Evolutionary conservation across 2,888 invertebrate species (phyloP).

Genomic region (Drosophila falleni): DNA sequence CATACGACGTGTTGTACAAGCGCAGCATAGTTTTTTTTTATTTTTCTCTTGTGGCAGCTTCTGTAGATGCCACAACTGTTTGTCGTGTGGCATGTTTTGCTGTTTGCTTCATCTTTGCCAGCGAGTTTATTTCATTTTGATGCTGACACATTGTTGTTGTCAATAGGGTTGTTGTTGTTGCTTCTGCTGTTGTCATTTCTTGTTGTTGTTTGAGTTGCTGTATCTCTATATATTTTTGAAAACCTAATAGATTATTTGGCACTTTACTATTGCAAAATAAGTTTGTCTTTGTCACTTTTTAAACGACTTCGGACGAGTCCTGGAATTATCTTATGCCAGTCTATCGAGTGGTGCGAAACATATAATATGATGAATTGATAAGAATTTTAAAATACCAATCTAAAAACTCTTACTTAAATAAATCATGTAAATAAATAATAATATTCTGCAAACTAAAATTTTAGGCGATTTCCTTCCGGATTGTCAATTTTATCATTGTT

Average conservation of each 20-base stretch:
- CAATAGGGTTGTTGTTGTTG: conserved; percentile 20
- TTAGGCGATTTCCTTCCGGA: too few species aligned
- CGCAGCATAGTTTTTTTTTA: conserved; percentile 2
- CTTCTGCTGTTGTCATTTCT: conserved; percentile 19
- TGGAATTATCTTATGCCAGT: conserved; percentile 27
- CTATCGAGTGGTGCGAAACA: conserved; percentile 4
- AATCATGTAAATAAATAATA: too few species aligned
- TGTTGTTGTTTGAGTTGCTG: conserved; percentile 36
- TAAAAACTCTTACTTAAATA: too few species aligned
- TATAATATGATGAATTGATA: background rate
- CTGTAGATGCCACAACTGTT: conserved; percentile 56
- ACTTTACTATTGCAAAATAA: conserved; percentile 41
- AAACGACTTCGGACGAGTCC: conserved; percentile 22
- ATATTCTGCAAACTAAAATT: too few species aligned
- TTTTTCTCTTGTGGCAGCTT: conserved; percentile 19
- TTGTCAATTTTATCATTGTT: too few species aligned
- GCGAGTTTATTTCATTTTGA: conserved; percentile 50
- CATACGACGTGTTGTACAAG: conserved; percentile 56
- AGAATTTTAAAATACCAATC: too few species aligned
- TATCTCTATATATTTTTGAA: conserved; percentile 36
- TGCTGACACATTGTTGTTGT: conserved; percentile 62
- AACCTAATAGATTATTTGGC: conserved; percentile 62
- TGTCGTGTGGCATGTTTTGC: conserved; percentile 60
- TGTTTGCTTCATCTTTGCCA: conserved; percentile 23
- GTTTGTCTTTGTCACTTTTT: conserved; percentile 29